These are phyloP conservation scores for Acyrthosiphon pisum DNA, from an alignment of 1,140 invertebrate genomes.

Conservation along the genomic window DNA sequence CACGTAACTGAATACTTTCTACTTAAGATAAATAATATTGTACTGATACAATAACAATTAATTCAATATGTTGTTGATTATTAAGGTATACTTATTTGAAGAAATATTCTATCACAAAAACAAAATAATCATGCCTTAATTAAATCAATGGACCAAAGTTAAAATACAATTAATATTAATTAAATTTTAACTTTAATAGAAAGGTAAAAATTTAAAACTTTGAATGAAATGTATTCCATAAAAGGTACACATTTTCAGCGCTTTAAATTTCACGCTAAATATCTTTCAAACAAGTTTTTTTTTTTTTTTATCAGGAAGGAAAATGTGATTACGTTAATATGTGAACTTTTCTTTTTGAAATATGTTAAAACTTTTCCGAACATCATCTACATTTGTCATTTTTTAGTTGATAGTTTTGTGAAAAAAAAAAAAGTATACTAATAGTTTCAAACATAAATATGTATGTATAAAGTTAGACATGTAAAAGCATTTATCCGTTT, in stretches of 20 bases:
- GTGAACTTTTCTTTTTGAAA: slow-evolving; percentile 7
- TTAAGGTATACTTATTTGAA: too few species aligned
- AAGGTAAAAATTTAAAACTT: neutral
- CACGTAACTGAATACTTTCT: too few species aligned
- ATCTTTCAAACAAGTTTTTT: neutral
- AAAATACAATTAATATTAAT: neutral
- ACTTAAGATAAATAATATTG: too few species aligned
- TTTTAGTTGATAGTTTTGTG: slow-evolving; percentile 13
- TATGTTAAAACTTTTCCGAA: slow-evolving; percentile 24
- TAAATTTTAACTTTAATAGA: neutral
- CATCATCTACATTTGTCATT: slow-evolving; percentile 30
- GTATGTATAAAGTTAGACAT: neutral
- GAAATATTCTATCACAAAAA: too few species aligned
- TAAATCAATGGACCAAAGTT: neutral
- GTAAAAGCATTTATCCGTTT: slow-evolving; percentile 13
- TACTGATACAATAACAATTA: too few species aligned
- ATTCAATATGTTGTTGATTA: too few species aligned
- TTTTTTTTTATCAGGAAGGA: neutral
- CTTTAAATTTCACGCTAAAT: slow-evolving; percentile 27
- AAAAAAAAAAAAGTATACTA: slow-evolving; percentile 39
- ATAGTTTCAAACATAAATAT: slow-evolving; percentile 29
- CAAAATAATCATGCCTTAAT: neutral
- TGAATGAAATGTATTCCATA: neutral
- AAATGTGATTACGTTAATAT: slow-evolving; percentile 37
- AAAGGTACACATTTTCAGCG: neutral